A percentile compares a stretch with the other conserved stretches of the same genome.
Conservation (phyloP, 2,113 vertebrate species). For the Galbula dea region DNA sequence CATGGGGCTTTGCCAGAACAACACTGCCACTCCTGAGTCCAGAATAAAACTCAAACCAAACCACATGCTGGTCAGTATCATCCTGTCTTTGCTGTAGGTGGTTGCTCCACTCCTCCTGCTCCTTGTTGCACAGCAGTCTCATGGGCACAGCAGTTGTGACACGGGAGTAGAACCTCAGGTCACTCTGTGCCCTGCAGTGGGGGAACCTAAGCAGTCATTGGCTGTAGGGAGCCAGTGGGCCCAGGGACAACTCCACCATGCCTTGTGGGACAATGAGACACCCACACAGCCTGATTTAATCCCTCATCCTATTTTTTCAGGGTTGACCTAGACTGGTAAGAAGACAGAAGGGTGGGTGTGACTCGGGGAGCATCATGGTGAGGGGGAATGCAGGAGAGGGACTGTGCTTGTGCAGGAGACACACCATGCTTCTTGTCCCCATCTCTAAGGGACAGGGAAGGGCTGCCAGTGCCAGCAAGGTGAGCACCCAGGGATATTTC, state of each 20-base stretch:
- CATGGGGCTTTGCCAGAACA: neutral
- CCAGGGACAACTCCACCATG: fast-evolving
- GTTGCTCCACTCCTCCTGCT: neutral
- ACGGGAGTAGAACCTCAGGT: fast-evolving
- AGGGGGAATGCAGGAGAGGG: neutral
- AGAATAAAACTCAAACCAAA: conserved; percentile 27
- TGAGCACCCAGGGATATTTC: neutral
- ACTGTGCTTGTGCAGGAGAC: neutral
- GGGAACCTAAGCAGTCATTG: neutral
- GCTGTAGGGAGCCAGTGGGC: neutral
- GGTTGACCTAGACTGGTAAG: neutral
- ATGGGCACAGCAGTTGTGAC: fast-evolving
- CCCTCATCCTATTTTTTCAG: neutral
- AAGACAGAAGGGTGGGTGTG: neutral
- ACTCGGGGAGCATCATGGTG: too few relatives aligned
- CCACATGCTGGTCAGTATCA: fast-evolving
- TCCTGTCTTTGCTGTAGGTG: neutral
- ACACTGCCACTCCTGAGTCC: neutral
- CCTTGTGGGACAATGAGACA: fast-evolving
- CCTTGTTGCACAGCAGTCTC: neutral
- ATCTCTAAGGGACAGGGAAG: neutral
- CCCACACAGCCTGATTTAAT: neutral
- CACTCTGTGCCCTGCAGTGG: fast-evolving
- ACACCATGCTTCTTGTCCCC: neutral
- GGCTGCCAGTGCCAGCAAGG: neutral